Evolutionary conservation across 2,888 invertebrate genomes (phyloP), one percentile per base, ranked within the genome.

Genomic region (Drosophila subquinaria): DNA sequence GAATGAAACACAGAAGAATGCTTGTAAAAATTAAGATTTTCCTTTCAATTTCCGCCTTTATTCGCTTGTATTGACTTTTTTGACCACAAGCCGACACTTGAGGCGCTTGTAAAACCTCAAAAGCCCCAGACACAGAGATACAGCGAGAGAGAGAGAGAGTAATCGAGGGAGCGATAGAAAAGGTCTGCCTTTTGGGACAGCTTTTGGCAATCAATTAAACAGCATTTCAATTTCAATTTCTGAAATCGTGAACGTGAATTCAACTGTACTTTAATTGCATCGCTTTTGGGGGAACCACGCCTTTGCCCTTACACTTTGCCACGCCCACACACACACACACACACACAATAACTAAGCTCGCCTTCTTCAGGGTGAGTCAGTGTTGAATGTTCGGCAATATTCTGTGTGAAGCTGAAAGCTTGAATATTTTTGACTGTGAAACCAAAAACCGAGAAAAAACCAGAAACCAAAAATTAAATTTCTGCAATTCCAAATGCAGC

Each of bases 261-360:
- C 42, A 64, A 52, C 64, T 73, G 56, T 67, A 73, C 64, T 79
- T 79, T 68, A 81, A 69, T 71, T 79, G 75, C 70, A 53, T 30
- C 63, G 13, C 17, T 36, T 36, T 45, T 27, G 23, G 56, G 35
- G 47, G 13, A 23, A 6, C 55, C 38, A 48, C 43, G 60, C 43
- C 59, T 36, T 50, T 45, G 42, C 27, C 35, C 33, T 53, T 35
- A 10, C 11, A 42, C 51, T 8, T 30, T 33, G 53, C 40, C 42
- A 36, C 66, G 55, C 56, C 70, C 66, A 67, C 55, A 9, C 27
- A 35, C 10, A 13, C 27, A n/a, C 30, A 30, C 30, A 30, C 27
- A 27, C 27, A 27, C 27, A 27, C 5, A 10, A 20, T 23, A 10
- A 23, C 43, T 9, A n/a, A 15, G 4, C 9, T n/a, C 1, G 27